Percentiles rank a stretch among this genome's conserved stretches.
Evolutionary conservation across 2,797 vertebrate genomes (phyloP).

Genomic region (Lagodon rhomboides): DNA sequence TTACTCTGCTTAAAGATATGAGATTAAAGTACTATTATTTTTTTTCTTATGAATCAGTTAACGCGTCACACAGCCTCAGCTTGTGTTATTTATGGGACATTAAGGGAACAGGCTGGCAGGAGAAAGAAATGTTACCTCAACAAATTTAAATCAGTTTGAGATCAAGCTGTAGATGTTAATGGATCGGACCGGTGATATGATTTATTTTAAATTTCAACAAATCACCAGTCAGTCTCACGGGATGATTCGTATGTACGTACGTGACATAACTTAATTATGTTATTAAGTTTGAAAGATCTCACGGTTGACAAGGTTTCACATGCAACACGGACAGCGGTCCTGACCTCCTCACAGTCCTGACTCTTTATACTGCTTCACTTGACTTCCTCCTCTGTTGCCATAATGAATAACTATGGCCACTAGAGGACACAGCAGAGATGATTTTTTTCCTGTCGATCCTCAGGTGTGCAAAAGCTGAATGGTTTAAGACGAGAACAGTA

Average conservation of each 20-base stretch:
- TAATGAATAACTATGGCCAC: too few species aligned
- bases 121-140: not conserved
- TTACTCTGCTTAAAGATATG: not conserved
- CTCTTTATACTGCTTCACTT: too few species aligned
- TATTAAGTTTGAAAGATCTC: too few species aligned
- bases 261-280: too few species aligned
- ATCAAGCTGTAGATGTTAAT: not conserved
- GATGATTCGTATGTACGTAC: too few species aligned
- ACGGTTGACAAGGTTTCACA: too few species aligned
- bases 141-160: not conserved
- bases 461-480: too few species aligned
- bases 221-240: not conserved
- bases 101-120: not conserved
- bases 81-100: not conserved
- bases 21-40: constrained; percentile 4
- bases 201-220: not conserved
- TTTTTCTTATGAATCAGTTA: not conserved
- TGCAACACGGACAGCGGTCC: too few species aligned
- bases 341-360: too few species aligned
- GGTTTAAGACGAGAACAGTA: not conserved
- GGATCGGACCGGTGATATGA: not conserved
- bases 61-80: not conserved
- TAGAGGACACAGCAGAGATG: too few species aligned
- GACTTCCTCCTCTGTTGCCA: too few species aligned
- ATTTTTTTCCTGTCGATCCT: too few species aligned